Conservation (phyloP, 2,113 vertebrate species). For the Anas platyrhynchos region DNA sequence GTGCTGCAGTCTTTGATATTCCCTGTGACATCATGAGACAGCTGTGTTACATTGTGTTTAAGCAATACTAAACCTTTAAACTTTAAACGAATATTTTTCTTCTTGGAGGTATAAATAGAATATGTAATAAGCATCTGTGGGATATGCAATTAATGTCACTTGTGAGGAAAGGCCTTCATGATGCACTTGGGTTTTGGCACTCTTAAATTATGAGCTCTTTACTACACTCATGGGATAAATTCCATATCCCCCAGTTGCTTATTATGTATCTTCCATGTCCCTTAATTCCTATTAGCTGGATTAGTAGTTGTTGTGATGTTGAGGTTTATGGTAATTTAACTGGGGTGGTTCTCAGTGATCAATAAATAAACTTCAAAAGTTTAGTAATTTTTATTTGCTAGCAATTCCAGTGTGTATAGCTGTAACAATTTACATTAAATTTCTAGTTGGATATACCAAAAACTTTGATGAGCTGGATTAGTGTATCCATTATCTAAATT, state of each 20-base stretch:
- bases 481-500: neutral
- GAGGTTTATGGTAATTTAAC: constrained; percentile 76
- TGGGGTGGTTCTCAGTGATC: constrained; percentile 67
- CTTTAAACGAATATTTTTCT: constrained; percentile 74
- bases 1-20: constrained; percentile 63
- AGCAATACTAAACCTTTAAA: constrained; percentile 75
- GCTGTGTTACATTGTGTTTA: constrained; percentile 72
- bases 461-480: neutral
- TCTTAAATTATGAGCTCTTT: constrained; percentile 76
- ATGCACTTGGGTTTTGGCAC: constrained; percentile 76
- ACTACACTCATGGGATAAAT: constrained; percentile 75
- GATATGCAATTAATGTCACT: constrained; percentile 76
- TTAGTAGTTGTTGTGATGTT: constrained; percentile 75
- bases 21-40: constrained; percentile 69
- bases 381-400: constrained; percentile 63
- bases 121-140: constrained; percentile 77
- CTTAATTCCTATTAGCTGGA: constrained; percentile 76
- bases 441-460: neutral
- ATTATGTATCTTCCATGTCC: constrained; percentile 74
- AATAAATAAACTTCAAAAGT: constrained; percentile 76
- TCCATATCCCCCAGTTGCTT: constrained; percentile 72
- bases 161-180: constrained; percentile 77
- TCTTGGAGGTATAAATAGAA: constrained; percentile 76
- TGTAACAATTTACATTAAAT: constrained; percentile 22
- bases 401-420: constrained; percentile 15